Evolutionary conservation across 2,888 invertebrate genomes (phyloP), one percentile per base, ranked within the genome.

Genomic region (Agrochola litura): DNA sequence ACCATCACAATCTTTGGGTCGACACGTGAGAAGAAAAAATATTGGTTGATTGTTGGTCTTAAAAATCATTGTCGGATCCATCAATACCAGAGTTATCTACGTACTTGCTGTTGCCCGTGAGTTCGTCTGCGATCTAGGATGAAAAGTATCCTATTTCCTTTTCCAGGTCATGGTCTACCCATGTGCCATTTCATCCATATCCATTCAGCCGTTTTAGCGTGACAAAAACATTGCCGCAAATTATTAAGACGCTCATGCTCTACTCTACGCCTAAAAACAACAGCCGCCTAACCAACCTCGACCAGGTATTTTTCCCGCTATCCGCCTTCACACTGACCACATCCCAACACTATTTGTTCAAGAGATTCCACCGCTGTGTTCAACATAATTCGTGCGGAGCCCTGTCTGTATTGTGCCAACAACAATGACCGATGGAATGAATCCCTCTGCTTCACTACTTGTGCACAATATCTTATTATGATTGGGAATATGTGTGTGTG

Each of bases 401-500:
- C 73, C 72, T 76, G 76, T 76, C 69, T 64, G 76, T 77, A 86
- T 88, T 81, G 78, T 78, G 67, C 64, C 54, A 9, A 16, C 37
- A 56, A 84, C 87, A 87, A 87, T 83, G 72, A 49, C 46, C 60
- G 73, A 30, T 76, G 77, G 79, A 85, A 85, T 77, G 75, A 77
- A 77, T 72, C 82, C 82, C 61, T 75, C 63, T 65, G 63, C 65
- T 67, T 41, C 66, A 54, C 54, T 80, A 67, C 75, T 61, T 58
- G 49, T 74, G 25, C 22, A 81, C 69, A 81, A 81, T 84, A 63
- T 66, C 67, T 80, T 83, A 83, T 77, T 77, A 84, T 77, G 71
- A 74, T 77, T 63, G 58, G 65, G 65, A 71, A 64, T 49, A 67
- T 63, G 25, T 30, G 30, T 52, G 43, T 75, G 41, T 25, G 69